These are phyloP conservation scores for Xerus inauris DNA, from an alignment of 2,113 vertebrate species.

Conservation along the genomic window DNA sequence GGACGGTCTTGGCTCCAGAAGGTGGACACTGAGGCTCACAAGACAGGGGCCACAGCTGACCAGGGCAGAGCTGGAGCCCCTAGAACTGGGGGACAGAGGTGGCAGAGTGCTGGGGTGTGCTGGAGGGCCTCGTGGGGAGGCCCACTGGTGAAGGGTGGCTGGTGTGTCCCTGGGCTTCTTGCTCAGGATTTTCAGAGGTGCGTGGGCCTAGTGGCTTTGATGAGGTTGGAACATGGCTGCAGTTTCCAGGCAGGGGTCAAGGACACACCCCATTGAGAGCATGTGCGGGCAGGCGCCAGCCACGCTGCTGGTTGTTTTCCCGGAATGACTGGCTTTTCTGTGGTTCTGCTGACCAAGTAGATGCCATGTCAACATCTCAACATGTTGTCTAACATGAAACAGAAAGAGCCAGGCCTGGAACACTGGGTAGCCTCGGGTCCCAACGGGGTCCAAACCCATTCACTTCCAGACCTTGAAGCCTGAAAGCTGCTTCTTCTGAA, in stretches of 20 bases:
- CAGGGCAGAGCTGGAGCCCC: background rate
- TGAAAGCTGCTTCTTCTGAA: conserved; percentile 3
- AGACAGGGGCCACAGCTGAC: background rate
- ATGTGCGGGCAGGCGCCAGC: no score
- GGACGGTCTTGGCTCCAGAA: background rate
- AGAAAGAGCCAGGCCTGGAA: background rate
- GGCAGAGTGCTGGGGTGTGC: background rate
- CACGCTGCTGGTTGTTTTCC: no score
- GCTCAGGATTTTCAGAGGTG: background rate
- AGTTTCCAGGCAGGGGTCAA: background rate
- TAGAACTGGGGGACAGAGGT: background rate
- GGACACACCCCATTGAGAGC: background rate
- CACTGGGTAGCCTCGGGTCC: background rate
- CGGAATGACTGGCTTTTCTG: background rate
- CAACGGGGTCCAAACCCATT: background rate
- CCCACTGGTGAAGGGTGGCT: background rate
- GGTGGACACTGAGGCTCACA: background rate
- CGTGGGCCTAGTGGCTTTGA: background rate
- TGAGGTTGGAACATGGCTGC: background rate
- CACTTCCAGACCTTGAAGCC: background rate
- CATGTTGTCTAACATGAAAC: no score
- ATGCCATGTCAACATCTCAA: no score
- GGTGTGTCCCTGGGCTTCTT: background rate
- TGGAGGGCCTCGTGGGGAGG: background rate
- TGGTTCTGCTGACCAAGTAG: background rate